Percentiles rank a stretch among this genome's conserved stretches.
phyloP scores from a whole-genome alignment of 1,140 invertebrate genomes.

The Drosophila simulans region DNA sequence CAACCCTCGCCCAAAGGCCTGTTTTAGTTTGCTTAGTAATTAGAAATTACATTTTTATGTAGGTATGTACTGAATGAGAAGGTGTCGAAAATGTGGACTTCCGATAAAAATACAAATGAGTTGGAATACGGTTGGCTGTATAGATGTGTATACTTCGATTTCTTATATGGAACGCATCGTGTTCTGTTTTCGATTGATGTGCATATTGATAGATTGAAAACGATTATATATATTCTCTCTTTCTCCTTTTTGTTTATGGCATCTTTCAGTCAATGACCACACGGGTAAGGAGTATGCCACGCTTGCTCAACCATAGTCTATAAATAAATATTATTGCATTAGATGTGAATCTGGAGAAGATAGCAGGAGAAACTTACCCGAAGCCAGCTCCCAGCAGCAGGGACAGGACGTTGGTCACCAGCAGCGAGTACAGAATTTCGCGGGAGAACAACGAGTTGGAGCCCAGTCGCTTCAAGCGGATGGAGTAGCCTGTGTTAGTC shows the following conservation, averaged over 20 bases:
- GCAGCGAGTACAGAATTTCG: constrained; percentile 94
- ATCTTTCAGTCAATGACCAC: constrained; percentile 87
- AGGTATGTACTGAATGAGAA: constrained; percentile 44
- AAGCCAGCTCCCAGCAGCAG: constrained; percentile 95
- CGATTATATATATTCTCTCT: constrained; percentile 33
- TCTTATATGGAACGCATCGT: constrained; percentile 63
- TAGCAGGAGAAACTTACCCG: constrained; percentile 87
- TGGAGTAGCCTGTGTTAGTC: constrained; percentile 87
- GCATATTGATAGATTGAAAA: constrained; percentile 68
- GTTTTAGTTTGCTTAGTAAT: constrained; percentile 54
- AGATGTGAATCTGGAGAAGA: constrained; percentile 14
- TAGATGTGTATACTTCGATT: constrained; percentile 47
- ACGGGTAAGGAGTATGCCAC: constrained; percentile 87
- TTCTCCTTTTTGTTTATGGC: constrained; percentile 54
- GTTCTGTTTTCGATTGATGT: constrained; percentile 61
- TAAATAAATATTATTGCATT: constrained; percentile 18
- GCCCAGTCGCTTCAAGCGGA: constrained; percentile 92
- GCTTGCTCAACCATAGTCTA: constrained; percentile 89
- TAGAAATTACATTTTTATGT: constrained; percentile 52
- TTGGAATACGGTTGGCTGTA: constrained; percentile 72
- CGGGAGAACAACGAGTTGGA: constrained; percentile 93
- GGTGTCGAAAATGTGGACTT: constrained; percentile 32
- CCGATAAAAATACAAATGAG: constrained; percentile 57
- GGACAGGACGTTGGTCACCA: constrained; percentile 95
- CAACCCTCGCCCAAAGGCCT: constrained; percentile 50